Base-by-base conservation (phyloP, 2,888 invertebrate species). In the Acronicta alni region DNA sequence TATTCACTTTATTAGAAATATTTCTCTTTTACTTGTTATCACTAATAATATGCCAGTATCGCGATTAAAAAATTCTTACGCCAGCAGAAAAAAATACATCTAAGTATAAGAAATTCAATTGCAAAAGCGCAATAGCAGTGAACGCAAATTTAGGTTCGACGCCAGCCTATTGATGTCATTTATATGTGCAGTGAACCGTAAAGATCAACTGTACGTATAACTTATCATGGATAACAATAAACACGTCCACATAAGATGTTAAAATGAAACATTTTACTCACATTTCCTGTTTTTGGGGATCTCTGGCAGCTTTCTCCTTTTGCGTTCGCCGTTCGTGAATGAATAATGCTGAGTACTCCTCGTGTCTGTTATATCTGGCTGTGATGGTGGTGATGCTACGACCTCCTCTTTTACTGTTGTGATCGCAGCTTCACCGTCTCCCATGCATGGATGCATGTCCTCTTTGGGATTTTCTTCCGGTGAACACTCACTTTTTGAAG, bases 221-320 rank as follows among this genome's bases (percentile, higher is more conserved):
- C n/a, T 6, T 4, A n/a, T 35, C 0, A 35, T 6, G 6, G 35
- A 35, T n/a, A 6, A 43, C 23, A 7, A 18, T 16, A 0, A 43
- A 17, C 3, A 35, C 23, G 32, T 7, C 10, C 14, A 41, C 1
- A 38, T 2, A 16, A 12, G 8, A 6, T 41, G 20, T 12, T 39
- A 10, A 8, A 39, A 47, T 2, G 3, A 23, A 53, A 38, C 6
- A 16, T 47, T 60, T 7, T 67, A 89, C 96, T 96, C 89, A 97
- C 97, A 96, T 96, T 97, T 97, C 89, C 97, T 97, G 82, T 97
- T 97, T 89, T 98, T 98, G 6, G 98, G 98, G 79, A 98, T 98
- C 92, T 98, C 98, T 35, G 98, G 98, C 23, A 98, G 94, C 92
- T 97, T 97, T 91, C 98, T 95, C 79, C 98, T 95, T 81, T 97